Conservation (phyloP, 2,113 vertebrate species). For the Tachycineta bicolor region DNA sequence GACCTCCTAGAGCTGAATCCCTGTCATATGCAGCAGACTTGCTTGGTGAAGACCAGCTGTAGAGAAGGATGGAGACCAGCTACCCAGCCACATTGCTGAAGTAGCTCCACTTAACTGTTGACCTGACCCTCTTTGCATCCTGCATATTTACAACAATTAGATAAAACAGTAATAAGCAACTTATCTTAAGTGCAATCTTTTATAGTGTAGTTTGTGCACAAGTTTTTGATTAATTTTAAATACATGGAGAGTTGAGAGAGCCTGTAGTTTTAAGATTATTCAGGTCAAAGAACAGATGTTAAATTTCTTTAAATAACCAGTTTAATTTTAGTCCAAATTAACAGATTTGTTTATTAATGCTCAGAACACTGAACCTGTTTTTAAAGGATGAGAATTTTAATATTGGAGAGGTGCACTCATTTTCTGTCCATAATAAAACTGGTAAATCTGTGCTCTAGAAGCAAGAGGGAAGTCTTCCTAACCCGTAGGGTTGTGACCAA, state of each 20-base stretch:
- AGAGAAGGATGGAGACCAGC: neutral
- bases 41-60: neutral
- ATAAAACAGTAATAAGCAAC: constrained; percentile 24
- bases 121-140: neutral
- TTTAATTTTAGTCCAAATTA: constrained; percentile 47
- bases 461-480: neutral
- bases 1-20: neutral
- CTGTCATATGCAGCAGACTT: neutral
- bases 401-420: neutral
- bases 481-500: neutral
- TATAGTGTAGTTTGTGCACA: neutral
- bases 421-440: neutral
- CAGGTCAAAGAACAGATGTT: constrained; percentile 45
- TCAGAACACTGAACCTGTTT: neutral
- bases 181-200: constrained; percentile 8
- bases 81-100: neutral
- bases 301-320: constrained; percentile 13
- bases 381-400: neutral
- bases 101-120: neutral
- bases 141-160: neutral
- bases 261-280: constrained; percentile 29
- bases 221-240: constrained; percentile 29
- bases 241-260: neutral
- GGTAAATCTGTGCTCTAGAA: neutral
- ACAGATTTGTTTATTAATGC: constrained; percentile 23